Conservation (phyloP, 1,140 invertebrate genomes). For the Drosophila pachea region DNA sequence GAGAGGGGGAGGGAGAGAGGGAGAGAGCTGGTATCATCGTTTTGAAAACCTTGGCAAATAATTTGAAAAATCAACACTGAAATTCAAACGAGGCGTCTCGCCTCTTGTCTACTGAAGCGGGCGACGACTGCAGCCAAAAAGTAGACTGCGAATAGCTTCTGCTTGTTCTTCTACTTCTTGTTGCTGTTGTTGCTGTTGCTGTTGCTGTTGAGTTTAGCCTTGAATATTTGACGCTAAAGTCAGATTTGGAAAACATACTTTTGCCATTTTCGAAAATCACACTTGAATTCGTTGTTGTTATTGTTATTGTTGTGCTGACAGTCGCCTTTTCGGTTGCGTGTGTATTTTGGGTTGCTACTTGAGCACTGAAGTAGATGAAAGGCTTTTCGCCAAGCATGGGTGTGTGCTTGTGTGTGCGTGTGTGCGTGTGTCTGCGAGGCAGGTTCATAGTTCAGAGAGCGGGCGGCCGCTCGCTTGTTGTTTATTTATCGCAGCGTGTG, state of each 20-base stretch:
- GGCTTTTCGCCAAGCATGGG: constrained; percentile 51
- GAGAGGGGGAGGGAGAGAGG: neutral
- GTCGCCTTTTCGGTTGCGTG: constrained; percentile 44
- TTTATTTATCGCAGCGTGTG: constrained; percentile 71
- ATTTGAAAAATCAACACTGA: constrained; percentile 73
- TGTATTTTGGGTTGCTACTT: constrained; percentile 67
- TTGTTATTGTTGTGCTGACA: constrained; percentile 17
- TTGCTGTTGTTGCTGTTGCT: neutral
- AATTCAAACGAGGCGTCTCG: constrained; percentile 42
- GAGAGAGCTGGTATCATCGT: constrained; percentile 57
- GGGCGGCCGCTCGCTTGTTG: constrained; percentile 39
- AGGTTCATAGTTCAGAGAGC: constrained; percentile 11
- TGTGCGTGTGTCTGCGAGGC: constrained; percentile 22
- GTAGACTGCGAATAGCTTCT: constrained; percentile 42
- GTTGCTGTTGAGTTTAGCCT: constrained; percentile 49
- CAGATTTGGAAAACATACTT: constrained; percentile 75
- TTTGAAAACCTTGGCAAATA: constrained; percentile 63
- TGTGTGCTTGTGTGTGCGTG: constrained; percentile 14
- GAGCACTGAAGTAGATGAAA: constrained; percentile 72
- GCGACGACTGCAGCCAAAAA: constrained; percentile 56
- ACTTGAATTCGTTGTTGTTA: constrained; percentile 43
- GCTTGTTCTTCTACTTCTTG: neutral
- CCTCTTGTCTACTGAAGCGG: constrained; percentile 27
- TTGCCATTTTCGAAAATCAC: constrained; percentile 77
- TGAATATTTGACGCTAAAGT: constrained; percentile 68